phyloP scores from a whole-genome alignment of 1,140 invertebrate species.

The Heliconius nattereri region DNA sequence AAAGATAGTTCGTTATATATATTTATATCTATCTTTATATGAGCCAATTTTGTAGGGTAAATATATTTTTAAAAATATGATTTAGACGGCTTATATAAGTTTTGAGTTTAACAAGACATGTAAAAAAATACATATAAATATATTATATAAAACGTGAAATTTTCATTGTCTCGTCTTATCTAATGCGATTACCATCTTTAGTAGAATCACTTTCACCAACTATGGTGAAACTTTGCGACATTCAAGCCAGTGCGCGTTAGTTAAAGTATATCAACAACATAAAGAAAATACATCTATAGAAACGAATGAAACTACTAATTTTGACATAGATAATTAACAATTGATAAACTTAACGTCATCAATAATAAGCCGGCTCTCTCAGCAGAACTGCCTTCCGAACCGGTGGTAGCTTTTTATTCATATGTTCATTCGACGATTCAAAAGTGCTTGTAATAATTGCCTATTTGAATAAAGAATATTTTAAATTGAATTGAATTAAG shows the following conservation, averaged over 20 bases:
- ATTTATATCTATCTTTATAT: too few relatives aligned
- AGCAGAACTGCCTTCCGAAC: too few relatives aligned
- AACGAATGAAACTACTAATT: not conserved
- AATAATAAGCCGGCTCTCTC: too few relatives aligned
- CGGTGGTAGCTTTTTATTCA: too few relatives aligned
- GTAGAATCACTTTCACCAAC: conserved; percentile 32
- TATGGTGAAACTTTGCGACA: conserved; percentile 20
- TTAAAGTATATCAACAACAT: not conserved
- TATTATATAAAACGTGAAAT: not conserved
- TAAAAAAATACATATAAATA: not conserved
- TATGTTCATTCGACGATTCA: too few relatives aligned
- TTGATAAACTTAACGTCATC: not conserved
- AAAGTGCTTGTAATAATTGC: too few relatives aligned
- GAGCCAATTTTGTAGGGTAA: too few relatives aligned
- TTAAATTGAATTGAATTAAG: too few relatives aligned
- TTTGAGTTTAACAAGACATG: not conserved
- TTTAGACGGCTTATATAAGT: too few relatives aligned
- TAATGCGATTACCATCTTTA: conserved; percentile 21
- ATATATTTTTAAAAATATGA: too few relatives aligned
- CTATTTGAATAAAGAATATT: too few relatives aligned
- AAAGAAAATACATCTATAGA: not conserved
- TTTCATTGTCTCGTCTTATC: conserved; percentile 17
- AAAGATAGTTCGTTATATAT: not conserved
- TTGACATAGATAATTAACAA: not conserved
- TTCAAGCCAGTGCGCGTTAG: conserved; percentile 1